Percentiles rank a stretch among this genome's conserved stretches.
Evolutionary conservation across 2,888 invertebrate species (phyloP).

Genomic region (Mantis religiosa): DNA sequence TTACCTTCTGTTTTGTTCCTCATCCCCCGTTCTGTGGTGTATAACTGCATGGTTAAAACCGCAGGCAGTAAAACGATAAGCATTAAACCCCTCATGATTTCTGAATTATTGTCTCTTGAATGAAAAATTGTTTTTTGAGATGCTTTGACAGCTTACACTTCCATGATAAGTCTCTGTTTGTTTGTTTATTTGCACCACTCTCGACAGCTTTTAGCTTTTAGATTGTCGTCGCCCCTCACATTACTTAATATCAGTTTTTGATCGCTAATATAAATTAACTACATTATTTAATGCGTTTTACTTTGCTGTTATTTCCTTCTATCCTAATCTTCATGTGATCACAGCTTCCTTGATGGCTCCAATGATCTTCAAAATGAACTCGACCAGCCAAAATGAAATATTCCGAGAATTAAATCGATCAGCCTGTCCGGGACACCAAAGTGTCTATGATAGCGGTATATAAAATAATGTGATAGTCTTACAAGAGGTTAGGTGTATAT

Average conservation of each 20-base stretch:
- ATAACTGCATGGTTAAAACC: neutral
- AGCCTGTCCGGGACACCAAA: neutral
- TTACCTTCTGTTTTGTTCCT: neutral
- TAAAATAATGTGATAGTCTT: neutral
- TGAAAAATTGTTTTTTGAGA: neutral
- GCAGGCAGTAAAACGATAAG: neutral
- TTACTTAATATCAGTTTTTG: neutral
- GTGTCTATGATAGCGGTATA: neutral
- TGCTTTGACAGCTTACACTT: neutral
- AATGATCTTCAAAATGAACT: neutral
- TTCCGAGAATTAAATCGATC: neutral
- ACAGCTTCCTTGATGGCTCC: neutral
- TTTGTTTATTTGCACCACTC: neutral
- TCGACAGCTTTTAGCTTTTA: neutral
- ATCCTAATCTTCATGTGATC: neutral
- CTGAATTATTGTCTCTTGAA: neutral
- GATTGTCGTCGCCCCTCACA: neutral
- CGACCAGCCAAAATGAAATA: neutral
- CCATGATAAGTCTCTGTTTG: neutral
- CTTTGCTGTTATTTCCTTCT: neutral
- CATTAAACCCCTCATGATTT: neutral
- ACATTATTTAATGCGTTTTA: neutral
- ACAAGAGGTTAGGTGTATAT: neutral
- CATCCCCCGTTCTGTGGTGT: neutral
- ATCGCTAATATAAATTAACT: neutral